Percentiles rank a stretch among this genome's conserved stretches.
Evolutionary conservation across 2,797 vertebrate species (phyloP).

Genomic region (Gymnopithys bicolor): DNA sequence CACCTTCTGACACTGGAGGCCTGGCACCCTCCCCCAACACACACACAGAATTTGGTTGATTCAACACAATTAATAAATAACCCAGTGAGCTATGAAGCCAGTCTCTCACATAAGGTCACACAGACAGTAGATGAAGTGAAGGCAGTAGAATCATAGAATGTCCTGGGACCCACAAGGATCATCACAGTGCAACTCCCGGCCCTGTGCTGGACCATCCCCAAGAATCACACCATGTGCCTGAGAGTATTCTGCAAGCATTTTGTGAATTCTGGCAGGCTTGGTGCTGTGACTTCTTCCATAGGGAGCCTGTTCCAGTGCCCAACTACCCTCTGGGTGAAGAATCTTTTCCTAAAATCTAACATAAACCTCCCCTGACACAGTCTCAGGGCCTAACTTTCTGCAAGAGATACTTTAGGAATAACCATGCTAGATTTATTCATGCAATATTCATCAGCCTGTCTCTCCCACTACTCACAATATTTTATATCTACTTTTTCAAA

Average conservation of each 20-base stretch:
- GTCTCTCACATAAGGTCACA: no score
- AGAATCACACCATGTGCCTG: neutral
- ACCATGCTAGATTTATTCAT: neutral
- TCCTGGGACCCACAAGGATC: neutral
- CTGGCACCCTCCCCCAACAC: no score
- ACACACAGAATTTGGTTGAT: no score
- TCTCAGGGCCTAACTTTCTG: neutral
- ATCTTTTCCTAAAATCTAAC: neutral
- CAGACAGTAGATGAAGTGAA: neutral
- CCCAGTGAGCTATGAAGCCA: no score
- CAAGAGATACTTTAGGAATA: neutral
- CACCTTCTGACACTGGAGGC: no score
- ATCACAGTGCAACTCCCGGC: neutral
- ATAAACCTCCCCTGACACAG: neutral
- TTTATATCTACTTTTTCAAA: neutral
- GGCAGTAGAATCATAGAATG: neutral
- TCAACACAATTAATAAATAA: no score
- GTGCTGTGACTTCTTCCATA: neutral
- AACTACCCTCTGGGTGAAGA: neutral
- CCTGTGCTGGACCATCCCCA: neutral
- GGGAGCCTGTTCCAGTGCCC: neutral
- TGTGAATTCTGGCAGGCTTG: neutral
- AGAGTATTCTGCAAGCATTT: neutral
- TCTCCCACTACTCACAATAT: neutral
- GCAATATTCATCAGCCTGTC: neutral